A percentile compares a stretch with the other conserved stretches of the same genome.
Conservation (phyloP, 2,888 invertebrate genomes). For the Stenchaetothrips biformis region DNA sequence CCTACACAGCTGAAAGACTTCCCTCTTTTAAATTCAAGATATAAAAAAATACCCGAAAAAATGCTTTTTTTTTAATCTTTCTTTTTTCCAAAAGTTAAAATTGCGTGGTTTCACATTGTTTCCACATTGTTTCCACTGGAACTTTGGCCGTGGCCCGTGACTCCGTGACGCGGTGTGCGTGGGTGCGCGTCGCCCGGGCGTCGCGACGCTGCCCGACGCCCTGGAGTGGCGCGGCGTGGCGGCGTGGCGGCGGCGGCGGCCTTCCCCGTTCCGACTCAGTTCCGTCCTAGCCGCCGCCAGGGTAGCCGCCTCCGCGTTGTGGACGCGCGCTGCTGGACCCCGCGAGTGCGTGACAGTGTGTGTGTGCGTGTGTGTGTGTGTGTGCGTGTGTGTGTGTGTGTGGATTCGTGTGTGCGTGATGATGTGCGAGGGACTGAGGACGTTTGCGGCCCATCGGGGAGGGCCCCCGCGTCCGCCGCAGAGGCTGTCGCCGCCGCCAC, state of each 20-base stretch:
- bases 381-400: not conserved
- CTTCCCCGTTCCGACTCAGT: not conserved
- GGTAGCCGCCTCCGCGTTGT: not conserved
- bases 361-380: not conserved
- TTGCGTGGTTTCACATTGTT: no score
- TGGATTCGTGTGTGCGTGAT: not conserved
- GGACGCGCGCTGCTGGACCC: no score
- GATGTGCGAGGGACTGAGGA: not conserved
- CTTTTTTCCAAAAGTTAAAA: no score
- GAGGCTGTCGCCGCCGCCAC: not conserved
- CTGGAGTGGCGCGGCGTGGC: not conserved
- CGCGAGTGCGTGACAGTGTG: no score
- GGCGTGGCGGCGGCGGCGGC: not conserved
- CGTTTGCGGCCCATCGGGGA: not conserved
- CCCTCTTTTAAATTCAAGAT: no score
- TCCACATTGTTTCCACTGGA: no score
- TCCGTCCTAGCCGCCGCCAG: not conserved
- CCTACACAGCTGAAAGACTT: no score
- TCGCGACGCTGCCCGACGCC: not conserved
- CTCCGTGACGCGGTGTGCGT: no score
- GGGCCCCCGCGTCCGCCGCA: not conserved
- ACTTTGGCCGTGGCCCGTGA: no score
- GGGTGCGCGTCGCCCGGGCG: no score
- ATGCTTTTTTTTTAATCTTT: no score
- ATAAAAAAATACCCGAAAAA: no score